Percentiles rank a stretch among this genome's conserved stretches.
Conservation (phyloP, 2,797 vertebrate species). For the Hyperoplus lanceolatus region DNA sequence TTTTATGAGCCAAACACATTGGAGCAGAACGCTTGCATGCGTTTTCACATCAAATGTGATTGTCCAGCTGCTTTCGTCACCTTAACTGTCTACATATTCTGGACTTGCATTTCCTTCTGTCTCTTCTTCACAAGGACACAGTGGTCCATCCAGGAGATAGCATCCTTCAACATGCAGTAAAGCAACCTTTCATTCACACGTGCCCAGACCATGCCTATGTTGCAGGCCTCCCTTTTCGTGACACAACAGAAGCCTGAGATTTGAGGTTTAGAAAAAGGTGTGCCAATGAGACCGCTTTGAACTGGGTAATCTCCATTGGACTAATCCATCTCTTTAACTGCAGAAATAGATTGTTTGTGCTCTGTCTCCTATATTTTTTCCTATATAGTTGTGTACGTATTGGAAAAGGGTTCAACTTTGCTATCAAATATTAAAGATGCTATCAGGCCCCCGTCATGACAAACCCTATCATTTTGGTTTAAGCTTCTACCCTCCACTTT, state of each 20-base stretch:
- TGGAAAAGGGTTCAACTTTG: constrained; percentile 59
- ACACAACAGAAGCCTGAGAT: constrained; percentile 46
- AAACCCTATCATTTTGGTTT: constrained; percentile 55
- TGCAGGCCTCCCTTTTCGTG: constrained; percentile 13
- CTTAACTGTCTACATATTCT: constrained; percentile 6
- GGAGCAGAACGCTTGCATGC: constrained; percentile 51
- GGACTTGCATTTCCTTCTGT: constrained; percentile 38
- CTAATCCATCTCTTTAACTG: constrained; percentile 56
- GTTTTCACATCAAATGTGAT: constrained; percentile 40
- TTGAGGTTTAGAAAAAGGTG: constrained; percentile 13
- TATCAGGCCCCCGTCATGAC: constrained; percentile 63
- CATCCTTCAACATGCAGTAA: constrained; percentile 48
- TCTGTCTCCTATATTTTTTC: constrained; percentile 22
- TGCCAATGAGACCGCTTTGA: constrained; percentile 62
- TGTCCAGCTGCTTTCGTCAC: constrained; percentile 35
- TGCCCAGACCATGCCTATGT: constrained; percentile 46
- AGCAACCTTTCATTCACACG: constrained; percentile 50
- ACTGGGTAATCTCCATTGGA: constrained; percentile 50
- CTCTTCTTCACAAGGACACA: constrained; percentile 10
- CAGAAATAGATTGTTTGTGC: constrained; percentile 48
- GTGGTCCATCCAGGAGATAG: constrained; percentile 18
- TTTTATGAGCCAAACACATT: constrained; percentile 59
- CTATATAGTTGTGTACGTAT: constrained; percentile 40
- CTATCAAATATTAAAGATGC: constrained; percentile 82
- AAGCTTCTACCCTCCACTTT: constrained; percentile 21